phyloP scores from a whole-genome alignment of 2,888 invertebrate genomes.

The Chironomus riparius region DNA sequence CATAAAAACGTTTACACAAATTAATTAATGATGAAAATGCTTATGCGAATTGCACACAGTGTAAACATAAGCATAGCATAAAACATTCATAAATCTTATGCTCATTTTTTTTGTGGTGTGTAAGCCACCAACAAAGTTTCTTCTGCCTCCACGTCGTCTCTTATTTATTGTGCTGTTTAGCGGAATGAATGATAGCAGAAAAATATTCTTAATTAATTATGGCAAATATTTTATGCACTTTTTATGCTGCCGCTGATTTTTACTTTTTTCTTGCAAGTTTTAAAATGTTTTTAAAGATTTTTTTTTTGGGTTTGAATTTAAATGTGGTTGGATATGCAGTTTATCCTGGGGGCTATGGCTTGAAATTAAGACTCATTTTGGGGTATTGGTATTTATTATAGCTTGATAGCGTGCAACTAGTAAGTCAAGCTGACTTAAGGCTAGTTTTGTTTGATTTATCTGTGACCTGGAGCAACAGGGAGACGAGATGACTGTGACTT shows the following conservation, averaged over 20 bases:
- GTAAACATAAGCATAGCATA: not conserved
- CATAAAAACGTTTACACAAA: conserved; percentile 17
- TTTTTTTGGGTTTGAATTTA: too few species aligned
- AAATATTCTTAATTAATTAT: conserved; percentile 13
- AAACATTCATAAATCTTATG: conserved; percentile 13
- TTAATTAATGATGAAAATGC: conserved; percentile 16
- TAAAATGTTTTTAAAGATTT: not conserved
- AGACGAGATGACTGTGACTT: too few species aligned
- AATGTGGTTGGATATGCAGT: not conserved
- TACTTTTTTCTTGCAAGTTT: not conserved
- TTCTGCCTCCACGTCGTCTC: not conserved
- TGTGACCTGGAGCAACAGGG: too few species aligned
- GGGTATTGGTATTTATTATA: too few species aligned
- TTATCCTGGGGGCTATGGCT: not conserved
- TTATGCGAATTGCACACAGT: conserved; percentile 5
- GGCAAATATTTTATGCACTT: not conserved
- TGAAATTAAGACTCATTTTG: not conserved
- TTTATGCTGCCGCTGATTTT: not conserved
- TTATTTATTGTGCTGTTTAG: not conserved
- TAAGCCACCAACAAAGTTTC: conserved; percentile 9
- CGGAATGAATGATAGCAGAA: not conserved
- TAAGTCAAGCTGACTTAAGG: too few species aligned
- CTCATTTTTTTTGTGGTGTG: not conserved
- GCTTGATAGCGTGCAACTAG: too few species aligned
- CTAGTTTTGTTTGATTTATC: too few species aligned